These are phyloP conservation scores for Marmota flaviventris DNA, from an alignment of 2,113 vertebrate genomes.

Conservation along the genomic window DNA sequence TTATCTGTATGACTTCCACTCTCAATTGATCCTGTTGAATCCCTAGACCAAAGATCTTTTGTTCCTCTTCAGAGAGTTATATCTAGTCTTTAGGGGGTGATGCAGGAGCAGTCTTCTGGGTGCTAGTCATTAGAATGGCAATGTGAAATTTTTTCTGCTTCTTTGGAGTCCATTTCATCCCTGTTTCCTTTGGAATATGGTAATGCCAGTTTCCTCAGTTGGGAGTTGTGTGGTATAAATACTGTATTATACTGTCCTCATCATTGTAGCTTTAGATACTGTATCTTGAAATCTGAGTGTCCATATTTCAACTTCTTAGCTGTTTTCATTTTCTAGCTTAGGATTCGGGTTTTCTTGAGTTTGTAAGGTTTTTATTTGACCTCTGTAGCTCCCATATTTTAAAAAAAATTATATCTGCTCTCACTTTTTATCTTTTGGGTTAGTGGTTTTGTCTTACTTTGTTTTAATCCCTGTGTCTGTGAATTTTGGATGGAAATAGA, in stretches of 20 bases:
- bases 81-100: neutral
- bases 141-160: neutral
- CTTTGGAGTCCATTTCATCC: neutral
- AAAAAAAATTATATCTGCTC: neutral
- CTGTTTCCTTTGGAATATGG: neutral
- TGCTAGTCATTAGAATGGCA: conserved; percentile 7
- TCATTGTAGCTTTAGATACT: no score
- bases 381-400: neutral
- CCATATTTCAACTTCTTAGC: neutral
- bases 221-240: neutral
- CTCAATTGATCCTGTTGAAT: neutral
- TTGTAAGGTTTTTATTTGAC: neutral
- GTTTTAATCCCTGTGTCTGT: neutral
- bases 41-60: neutral
- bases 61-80: neutral
- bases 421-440: neutral
- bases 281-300: no score
- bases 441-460: conserved; percentile 54
- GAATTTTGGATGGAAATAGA: neutral
- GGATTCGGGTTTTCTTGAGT: conserved; percentile 31
- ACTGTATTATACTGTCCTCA: neutral
- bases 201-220: neutral
- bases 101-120: neutral
- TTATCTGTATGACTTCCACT: neutral
- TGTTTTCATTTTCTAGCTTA: conserved; percentile 18